Percentiles rank a stretch among this genome's conserved stretches.
Conservation (phyloP, 2,888 invertebrate genomes). For the Geotrupes spiniger region DNA sequence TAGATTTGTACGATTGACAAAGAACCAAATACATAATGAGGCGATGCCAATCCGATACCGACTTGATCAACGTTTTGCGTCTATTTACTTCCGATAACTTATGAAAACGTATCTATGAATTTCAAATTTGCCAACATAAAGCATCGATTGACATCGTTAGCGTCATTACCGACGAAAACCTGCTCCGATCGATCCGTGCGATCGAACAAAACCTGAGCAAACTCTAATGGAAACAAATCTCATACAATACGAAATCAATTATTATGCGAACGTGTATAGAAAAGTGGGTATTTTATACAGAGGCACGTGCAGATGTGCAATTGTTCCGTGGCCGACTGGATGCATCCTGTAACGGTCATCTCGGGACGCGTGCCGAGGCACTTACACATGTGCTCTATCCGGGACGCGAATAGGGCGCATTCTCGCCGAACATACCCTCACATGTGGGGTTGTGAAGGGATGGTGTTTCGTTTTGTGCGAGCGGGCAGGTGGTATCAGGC, state of each 20-base stretch:
- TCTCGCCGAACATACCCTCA: slow-evolving; percentile 28
- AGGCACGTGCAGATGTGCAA: slow-evolving; percentile 45
- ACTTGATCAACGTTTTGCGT: too few species aligned
- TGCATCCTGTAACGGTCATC: slow-evolving; percentile 46
- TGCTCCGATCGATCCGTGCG: too few species aligned
- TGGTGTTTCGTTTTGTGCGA: slow-evolving; percentile 33
- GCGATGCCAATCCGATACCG: too few species aligned
- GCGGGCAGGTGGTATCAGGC: slow-evolving; percentile 39
- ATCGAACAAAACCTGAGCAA: neutral
- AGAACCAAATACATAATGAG: too few species aligned
- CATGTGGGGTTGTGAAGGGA: slow-evolving; percentile 35
- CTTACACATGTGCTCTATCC: slow-evolving; percentile 24
- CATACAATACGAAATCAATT: too few species aligned
- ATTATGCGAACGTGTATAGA: neutral
- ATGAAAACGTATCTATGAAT: too few species aligned
- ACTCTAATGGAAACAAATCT: neutral
- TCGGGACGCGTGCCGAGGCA: slow-evolving; percentile 42
- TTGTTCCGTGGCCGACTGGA: slow-evolving; percentile 36
- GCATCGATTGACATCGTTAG: too few species aligned
- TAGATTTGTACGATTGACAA: too few species aligned
- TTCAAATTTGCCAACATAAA: too few species aligned
- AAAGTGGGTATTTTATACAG: slow-evolving; percentile 1
- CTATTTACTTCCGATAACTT: too few species aligned
- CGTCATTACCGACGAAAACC: too few species aligned
- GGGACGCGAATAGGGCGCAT: slow-evolving; percentile 24